phyloP scores from a whole-genome alignment of 2,888 invertebrate species.

The Cecidostiba fungosa region DNA sequence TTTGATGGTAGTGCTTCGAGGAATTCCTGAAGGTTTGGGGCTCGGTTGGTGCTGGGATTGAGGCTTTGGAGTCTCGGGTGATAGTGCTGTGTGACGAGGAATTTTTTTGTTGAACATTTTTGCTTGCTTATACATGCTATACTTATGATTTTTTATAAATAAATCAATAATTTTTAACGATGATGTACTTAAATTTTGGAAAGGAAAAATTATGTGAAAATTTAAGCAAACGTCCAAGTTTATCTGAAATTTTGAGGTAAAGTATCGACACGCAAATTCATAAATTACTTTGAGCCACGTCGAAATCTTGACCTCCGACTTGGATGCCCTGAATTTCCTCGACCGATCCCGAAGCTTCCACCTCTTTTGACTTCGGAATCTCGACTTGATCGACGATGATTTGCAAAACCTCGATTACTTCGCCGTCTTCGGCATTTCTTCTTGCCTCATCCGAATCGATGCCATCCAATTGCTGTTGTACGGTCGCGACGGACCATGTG shows the following conservation, averaged over 20 bases:
- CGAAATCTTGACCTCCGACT: not conserved
- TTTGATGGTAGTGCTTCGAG: not conserved
- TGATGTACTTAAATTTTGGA: not conserved
- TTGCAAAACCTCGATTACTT: not conserved
- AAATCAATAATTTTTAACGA: not conserved
- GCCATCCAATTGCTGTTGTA: constrained; percentile 6
- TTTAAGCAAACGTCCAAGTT: too few species aligned
- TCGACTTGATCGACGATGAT: not conserved
- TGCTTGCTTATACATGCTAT: too few species aligned
- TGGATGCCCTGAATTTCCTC: constrained; percentile 48
- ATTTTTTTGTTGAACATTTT: too few species aligned
- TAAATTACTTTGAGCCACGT: constrained; percentile 1
- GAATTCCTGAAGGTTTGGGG: not conserved
- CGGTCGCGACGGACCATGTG: constrained; percentile 5
- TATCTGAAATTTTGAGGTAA: not conserved
- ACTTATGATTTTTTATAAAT: not conserved
- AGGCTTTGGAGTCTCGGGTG: not conserved
- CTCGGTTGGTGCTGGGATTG: not conserved
- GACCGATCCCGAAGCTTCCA: not conserved
- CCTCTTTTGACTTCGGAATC: not conserved
- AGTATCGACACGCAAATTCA: too few species aligned
- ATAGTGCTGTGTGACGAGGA: not conserved
- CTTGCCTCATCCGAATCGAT: not conserved
- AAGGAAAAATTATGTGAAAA: too few species aligned
- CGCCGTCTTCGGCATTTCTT: not conserved